Conservation (phyloP, 2,888 invertebrate genomes). For the Tolmerus cingulatus region DNA sequence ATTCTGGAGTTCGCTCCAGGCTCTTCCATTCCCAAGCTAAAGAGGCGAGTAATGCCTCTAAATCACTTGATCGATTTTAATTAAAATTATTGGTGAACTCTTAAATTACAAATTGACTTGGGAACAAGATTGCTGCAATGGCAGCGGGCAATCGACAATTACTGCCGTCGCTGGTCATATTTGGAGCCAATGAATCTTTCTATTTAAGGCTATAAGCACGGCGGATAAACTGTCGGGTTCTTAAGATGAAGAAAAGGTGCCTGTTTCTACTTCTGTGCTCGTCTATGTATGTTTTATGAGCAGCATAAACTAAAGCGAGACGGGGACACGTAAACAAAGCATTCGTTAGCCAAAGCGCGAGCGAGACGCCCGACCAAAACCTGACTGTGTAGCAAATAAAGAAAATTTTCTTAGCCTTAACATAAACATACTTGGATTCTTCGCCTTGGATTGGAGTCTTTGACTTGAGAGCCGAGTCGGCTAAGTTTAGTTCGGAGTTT, state of each 20-base stretch:
- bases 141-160: constrained; percentile 4
- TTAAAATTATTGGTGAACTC: constrained; percentile 28
- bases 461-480: constrained; percentile 16
- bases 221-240: constrained; percentile 5
- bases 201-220: constrained; percentile 6
- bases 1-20: neutral
- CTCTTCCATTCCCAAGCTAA: neutral
- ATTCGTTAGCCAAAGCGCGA: neutral
- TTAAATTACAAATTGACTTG: constrained; percentile 22
- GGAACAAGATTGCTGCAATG: constrained; percentile 3
- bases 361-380: neutral
- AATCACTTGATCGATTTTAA: constrained; percentile 34
- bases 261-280: constrained; percentile 10
- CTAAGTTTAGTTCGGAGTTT: constrained; percentile 14
- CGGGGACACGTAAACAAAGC: constrained; percentile 10
- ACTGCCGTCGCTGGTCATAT: neutral
- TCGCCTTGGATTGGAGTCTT: constrained; percentile 32
- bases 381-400: constrained; percentile 8
- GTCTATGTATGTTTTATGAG: neutral
- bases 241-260: neutral
- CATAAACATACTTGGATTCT: constrained; percentile 21
- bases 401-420: constrained; percentile 23
- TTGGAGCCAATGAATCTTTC: constrained; percentile 29
- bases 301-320: constrained; percentile 18
- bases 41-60: neutral